Evolutionary conservation across 2,113 vertebrate genomes (phyloP).

Genomic region (Tretioscincus oriximinensis): DNA sequence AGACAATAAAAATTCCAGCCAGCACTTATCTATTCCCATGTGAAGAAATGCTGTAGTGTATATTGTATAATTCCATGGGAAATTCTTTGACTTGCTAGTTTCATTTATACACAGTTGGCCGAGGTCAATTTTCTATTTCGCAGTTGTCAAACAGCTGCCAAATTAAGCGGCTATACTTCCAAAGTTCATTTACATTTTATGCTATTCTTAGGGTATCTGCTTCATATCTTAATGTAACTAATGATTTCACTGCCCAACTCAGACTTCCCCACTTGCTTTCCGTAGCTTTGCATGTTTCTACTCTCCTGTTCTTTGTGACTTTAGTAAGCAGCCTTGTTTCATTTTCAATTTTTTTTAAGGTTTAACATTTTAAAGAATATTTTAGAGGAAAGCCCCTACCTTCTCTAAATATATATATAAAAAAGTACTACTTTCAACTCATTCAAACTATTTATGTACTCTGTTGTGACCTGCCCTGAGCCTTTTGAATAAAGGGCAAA

Average conservation of each 20-base stretch:
- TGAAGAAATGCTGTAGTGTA: conserved; percentile 70
- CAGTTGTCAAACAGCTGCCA: conserved; percentile 80
- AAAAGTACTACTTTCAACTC: no score
- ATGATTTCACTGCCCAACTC: conserved; percentile 62
- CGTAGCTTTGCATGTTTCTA: conserved; percentile 48
- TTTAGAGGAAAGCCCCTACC: neutral
- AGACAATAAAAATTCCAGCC: conserved; percentile 77
- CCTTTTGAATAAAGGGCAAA: no score
- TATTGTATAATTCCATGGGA: conserved; percentile 77
- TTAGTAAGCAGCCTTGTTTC: conserved; percentile 52
- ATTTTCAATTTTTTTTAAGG: conserved; percentile 12
- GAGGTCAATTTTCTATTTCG: conserved; percentile 76
- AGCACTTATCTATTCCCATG: conserved; percentile 75
- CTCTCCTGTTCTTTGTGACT: conserved; percentile 38
- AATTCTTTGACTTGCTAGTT: conserved; percentile 72
- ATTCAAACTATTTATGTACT: no score
- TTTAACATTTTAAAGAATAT: conserved; percentile 17
- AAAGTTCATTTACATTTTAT: conserved; percentile 75
- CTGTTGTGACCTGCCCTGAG: no score
- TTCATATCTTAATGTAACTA: conserved; percentile 68
- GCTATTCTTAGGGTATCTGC: conserved; percentile 61
- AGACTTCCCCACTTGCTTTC: conserved; percentile 50
- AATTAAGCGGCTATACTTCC: conserved; percentile 72
- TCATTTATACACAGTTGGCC: conserved; percentile 75
- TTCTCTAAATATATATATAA: neutral